Evolutionary conservation across 1,140 invertebrate genomes (phyloP), one percentile per base, ranked within the genome.

Genomic region (Sycobia sp.): DNA sequence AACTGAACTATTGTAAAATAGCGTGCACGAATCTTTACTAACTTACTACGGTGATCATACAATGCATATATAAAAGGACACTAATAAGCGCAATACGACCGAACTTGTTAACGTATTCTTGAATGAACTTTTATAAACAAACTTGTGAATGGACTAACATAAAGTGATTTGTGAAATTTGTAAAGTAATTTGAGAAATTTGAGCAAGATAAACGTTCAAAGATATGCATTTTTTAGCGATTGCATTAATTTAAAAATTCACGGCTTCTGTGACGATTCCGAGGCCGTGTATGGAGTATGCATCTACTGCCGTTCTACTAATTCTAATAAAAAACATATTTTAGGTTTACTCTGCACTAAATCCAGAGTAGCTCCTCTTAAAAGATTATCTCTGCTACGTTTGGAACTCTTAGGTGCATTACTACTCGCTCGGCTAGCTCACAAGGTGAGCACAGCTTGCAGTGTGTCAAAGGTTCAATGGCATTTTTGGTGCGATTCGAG

Each of bases 401-500:
- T 82, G 10, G 81, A 84, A 62, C 63, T 83, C 4, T 72, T 64
- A 23, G 81, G 72, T 3, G 77, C 79, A 1, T 29, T 76, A n/a
- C 18, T 82, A 8, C 70, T 73, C 3, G 69, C 70, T 9, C 36
- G 53, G 41, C 50, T 72, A 20, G 61, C 64, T 16, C 36, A 54
- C 11, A 67, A 54, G 44, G 62, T 66, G 1, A 49, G 41, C 10
- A 41, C 38, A n/a, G 56, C 65, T 18, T 44, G 63, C 14, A 22
- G 53, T 39, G 36, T 43, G 0, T 56, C 44, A 18, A 65, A 66
- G 20, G 57, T 59, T 25, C 44, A 46, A 34, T 67, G 54, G 3
- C 20, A 9, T 18, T 38, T 70, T 49, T 79, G 73, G 76, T 66
- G 63, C 3, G 80, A 82, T 62, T 77, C 78, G 0, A 72, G 67